A percentile compares a stretch with the other conserved stretches of the same genome.
phyloP scores from a whole-genome alignment of 2,113 vertebrate genomes.

The Axis porcinus region DNA sequence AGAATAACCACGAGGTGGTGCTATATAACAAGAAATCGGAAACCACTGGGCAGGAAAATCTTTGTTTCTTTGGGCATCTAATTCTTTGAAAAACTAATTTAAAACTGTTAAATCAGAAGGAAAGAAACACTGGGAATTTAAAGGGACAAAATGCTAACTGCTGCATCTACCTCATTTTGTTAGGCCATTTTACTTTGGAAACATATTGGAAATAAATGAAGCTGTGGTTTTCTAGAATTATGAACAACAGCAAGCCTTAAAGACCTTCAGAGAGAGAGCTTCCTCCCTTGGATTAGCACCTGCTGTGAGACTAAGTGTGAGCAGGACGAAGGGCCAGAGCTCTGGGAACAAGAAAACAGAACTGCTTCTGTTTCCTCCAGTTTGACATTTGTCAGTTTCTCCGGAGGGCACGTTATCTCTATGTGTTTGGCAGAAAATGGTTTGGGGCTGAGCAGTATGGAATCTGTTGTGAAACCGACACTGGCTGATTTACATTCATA shows the following conservation, averaged over 20 bases:
- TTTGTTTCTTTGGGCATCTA: neutral
- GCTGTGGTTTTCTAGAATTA: conserved; percentile 42
- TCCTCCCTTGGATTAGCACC: neutral
- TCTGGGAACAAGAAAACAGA: neutral
- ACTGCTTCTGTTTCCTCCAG: neutral
- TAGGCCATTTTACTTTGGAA: conserved; percentile 36
- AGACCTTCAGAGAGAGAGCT: neutral
- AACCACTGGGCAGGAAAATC: fast-evolving
- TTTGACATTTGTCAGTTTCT: neutral
- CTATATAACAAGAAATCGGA: conserved; percentile 55
- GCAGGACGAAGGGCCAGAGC: neutral
- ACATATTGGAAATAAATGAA: conserved; percentile 28
- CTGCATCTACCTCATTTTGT: conserved; percentile 34
- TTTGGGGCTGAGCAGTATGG: neutral
- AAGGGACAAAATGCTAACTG: conserved; percentile 18
- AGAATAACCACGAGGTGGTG: conserved; percentile 40
- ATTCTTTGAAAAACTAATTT: neutral
- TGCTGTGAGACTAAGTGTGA: neutral
- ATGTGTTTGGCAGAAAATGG: conserved; percentile 7
- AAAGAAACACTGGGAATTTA: conserved; percentile 37
- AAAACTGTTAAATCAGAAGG: neutral
- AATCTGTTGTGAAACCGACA: neutral
- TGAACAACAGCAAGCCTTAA: neutral
- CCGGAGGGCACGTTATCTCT: neutral
- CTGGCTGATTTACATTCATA: neutral